These are phyloP conservation scores for Timandra comae DNA, from an alignment of 2,888 invertebrate genomes.

Conservation along the genomic window DNA sequence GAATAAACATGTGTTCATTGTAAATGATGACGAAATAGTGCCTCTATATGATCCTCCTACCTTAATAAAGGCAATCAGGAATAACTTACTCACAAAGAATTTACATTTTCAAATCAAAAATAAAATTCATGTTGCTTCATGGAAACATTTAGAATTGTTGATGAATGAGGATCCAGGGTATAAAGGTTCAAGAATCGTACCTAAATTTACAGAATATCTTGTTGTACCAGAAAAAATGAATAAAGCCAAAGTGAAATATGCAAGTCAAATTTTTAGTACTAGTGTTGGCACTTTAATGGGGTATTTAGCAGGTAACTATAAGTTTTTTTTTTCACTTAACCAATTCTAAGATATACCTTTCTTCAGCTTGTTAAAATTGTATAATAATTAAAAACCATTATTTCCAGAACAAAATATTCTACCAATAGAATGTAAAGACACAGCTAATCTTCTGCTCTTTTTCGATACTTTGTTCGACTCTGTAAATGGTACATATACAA, in stretches of 20 bases:
- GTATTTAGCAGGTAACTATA: constrained; percentile 24
- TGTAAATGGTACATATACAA: too few species aligned
- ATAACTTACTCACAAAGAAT: constrained; percentile 23
- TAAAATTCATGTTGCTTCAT: constrained; percentile 20
- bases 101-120: constrained; percentile 9
- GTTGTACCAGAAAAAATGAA: constrained; percentile 17
- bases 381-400: too few species aligned
- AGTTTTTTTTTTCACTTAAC: not conserved
- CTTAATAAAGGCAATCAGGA: constrained; percentile 22
- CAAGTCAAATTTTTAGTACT: constrained; percentile 24
- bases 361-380: too few species aligned
- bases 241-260: constrained; percentile 26
- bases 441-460: too few species aligned
- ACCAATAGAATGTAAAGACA: too few species aligned
- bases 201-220: constrained; percentile 24
- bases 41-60: constrained; percentile 24
- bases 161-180: constrained; percentile 19
- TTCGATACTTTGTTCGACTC: too few species aligned
- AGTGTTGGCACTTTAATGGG: constrained; percentile 26
- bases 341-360: too few species aligned
- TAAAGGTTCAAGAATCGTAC: constrained; percentile 19
- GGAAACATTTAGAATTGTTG: constrained; percentile 20
- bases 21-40: constrained; percentile 19
- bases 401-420: too few species aligned
- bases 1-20: constrained; percentile 13